A percentile compares a stretch with the other conserved stretches of the same genome.
Evolutionary conservation across 2,888 invertebrate species (phyloP).

Genomic region (Ornithoptera alexandrae): DNA sequence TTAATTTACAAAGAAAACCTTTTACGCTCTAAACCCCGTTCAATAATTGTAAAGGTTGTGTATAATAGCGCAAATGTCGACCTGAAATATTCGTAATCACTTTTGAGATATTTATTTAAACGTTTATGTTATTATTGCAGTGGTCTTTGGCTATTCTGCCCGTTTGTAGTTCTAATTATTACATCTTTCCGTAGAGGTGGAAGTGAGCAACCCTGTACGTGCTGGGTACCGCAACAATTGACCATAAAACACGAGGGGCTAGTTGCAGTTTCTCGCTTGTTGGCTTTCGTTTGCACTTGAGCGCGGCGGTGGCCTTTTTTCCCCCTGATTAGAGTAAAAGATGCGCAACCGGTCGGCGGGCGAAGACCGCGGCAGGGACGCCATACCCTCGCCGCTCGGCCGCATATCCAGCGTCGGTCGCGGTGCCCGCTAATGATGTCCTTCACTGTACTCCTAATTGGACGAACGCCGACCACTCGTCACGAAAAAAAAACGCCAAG

Average conservation of each 20-base stretch:
- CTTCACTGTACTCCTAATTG: conserved; percentile 73
- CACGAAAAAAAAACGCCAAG: conserved; percentile 61
- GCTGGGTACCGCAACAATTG: conserved; percentile 62
- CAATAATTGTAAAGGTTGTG: neutral
- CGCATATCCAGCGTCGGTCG: conserved; percentile 45
- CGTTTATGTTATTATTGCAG: neutral
- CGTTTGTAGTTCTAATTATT: neutral
- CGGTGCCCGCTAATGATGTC: conserved; percentile 65
- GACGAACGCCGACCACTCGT: conserved; percentile 58
- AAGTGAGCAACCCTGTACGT: conserved; percentile 26
- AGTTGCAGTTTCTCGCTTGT: conserved; percentile 63
- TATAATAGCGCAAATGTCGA: neutral
- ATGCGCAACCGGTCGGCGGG: conserved; percentile 73
- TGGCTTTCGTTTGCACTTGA: conserved; percentile 72
- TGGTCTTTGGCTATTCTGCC: neutral
- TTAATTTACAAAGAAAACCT: conserved; percentile 24
- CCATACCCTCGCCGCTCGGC: conserved; percentile 32
- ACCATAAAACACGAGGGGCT: conserved; percentile 67
- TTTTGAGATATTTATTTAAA: neutral
- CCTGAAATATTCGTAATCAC: neutral
- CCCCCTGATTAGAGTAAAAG: conserved; percentile 74
- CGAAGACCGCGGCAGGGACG: conserved; percentile 70
- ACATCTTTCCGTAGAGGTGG: conserved; percentile 5
- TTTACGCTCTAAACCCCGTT: conserved; percentile 3
- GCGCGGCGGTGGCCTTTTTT: conserved; percentile 60